phyloP scores from a whole-genome alignment of 2,888 invertebrate genomes.

The Julus scanicus region DNA sequence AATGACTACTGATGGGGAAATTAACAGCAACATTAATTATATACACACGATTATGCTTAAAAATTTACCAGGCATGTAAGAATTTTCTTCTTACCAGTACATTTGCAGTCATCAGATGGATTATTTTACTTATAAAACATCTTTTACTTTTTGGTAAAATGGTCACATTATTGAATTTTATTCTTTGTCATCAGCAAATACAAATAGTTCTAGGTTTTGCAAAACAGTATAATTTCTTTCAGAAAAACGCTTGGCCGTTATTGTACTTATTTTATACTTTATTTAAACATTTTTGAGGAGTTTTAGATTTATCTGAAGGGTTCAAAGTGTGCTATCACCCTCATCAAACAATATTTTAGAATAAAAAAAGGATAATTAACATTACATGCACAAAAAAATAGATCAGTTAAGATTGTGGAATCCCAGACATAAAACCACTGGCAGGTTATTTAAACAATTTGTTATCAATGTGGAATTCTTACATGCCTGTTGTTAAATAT shows the following conservation, averaged over 20 bases:
- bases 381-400: not conserved
- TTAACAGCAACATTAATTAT: slow-evolving; percentile 35
- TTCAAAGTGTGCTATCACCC: too few species aligned
- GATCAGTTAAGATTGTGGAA: not conserved
- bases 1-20: slow-evolving; percentile 31
- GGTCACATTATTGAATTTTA: not conserved
- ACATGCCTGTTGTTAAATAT: slow-evolving; percentile 32
- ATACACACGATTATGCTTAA: slow-evolving; percentile 35
- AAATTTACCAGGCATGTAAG: not conserved
- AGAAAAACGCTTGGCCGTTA: too few species aligned
- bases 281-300: too few species aligned
- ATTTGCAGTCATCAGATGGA: not conserved
- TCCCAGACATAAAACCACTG: not conserved
- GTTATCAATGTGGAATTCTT: not conserved
- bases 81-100: not conserved
- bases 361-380: too few species aligned
- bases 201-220: too few species aligned
- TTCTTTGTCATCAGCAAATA: too few species aligned
- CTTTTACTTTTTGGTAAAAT: not conserved
- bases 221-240: too few species aligned
- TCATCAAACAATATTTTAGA: too few species aligned
- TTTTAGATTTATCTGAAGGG: too few species aligned
- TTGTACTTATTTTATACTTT: too few species aligned
- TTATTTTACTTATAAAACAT: not conserved
- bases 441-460: not conserved